Conservation (phyloP, 2,113 vertebrate species). For the Ameiurus melas region DNA sequence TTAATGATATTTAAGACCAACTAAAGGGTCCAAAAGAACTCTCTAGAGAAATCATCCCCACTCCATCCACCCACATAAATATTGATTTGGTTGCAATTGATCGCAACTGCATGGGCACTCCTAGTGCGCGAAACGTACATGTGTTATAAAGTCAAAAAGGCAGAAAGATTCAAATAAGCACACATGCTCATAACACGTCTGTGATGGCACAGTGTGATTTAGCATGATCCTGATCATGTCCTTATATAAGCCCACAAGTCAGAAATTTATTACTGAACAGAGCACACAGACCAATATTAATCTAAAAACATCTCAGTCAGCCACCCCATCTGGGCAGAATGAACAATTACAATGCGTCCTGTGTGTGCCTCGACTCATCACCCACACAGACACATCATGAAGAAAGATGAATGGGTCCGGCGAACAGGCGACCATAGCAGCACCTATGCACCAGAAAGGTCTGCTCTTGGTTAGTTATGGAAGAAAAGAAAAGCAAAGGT, state of each 20-base stretch:
- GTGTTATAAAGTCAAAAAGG: background rate
- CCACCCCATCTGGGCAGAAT: background rate
- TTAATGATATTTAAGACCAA: background rate
- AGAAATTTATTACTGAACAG: constrained; percentile 1
- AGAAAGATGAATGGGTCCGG: constrained; percentile 5
- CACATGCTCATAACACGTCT: background rate
- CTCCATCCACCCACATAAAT: background rate
- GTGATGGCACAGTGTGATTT: background rate
- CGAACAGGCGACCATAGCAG: background rate
- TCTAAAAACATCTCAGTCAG: constrained; percentile 19
- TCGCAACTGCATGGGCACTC: too few species aligned
- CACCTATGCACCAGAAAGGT: background rate
- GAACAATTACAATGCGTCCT: constrained; percentile 20
- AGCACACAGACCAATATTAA: constrained; percentile 27
- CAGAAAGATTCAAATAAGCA: background rate
- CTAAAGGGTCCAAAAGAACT: background rate
- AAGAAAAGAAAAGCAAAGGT: background rate
- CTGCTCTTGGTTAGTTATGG: background rate
- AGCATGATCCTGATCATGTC: background rate
- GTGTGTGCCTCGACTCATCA: constrained; percentile 27
- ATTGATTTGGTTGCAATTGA: background rate
- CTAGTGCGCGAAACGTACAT: background rate
- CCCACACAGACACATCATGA: constrained; percentile 1
- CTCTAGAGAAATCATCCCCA: background rate
- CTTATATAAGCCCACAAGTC: constrained; percentile 1